Evolutionary conservation across 1,140 invertebrate species (phyloP).

Genomic region (Achatina immaculata): DNA sequence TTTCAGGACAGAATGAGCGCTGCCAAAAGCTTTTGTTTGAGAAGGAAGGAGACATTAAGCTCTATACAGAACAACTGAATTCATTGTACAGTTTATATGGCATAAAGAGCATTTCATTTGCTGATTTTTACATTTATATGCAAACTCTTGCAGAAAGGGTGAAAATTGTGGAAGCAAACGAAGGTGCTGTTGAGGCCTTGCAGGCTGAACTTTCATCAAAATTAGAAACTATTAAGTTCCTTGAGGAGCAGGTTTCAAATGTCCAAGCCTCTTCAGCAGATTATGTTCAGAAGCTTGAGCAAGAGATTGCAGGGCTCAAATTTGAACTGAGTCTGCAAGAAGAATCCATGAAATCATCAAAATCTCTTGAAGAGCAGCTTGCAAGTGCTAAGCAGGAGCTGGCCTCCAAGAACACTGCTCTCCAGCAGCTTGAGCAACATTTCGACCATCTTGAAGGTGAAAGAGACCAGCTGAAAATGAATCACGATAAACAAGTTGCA

Average conservation of each 20-base stretch:
- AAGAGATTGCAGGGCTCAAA: slow-evolving; percentile 2
- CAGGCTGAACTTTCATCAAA: slow-evolving; percentile 8
- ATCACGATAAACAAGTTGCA: neutral
- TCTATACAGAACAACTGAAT: neutral
- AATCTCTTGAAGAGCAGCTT: slow-evolving; percentile 26
- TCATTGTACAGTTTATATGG: neutral
- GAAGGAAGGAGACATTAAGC: neutral
- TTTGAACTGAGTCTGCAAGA: slow-evolving; percentile 2
- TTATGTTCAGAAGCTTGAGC: neutral
- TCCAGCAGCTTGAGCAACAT: slow-evolving; percentile 17
- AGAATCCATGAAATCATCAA: neutral
- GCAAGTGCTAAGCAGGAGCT: neutral
- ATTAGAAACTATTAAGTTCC: neutral
- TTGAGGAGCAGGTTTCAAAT: slow-evolving; percentile 26
- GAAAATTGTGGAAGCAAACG: neutral
- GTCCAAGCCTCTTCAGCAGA: slow-evolving; percentile 4
- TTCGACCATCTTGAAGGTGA: neutral
- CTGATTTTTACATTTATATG: neutral
- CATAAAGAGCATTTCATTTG: neutral
- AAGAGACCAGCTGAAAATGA: neutral
- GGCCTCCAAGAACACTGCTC: neutral
- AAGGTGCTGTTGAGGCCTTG: neutral
- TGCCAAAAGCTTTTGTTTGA: neutral
- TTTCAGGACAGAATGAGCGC: neutral
- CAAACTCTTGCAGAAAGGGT: slow-evolving; percentile 19